Evolutionary conservation across 2,113 vertebrate genomes (phyloP).

Genomic region (Megalops atlanticus): DNA sequence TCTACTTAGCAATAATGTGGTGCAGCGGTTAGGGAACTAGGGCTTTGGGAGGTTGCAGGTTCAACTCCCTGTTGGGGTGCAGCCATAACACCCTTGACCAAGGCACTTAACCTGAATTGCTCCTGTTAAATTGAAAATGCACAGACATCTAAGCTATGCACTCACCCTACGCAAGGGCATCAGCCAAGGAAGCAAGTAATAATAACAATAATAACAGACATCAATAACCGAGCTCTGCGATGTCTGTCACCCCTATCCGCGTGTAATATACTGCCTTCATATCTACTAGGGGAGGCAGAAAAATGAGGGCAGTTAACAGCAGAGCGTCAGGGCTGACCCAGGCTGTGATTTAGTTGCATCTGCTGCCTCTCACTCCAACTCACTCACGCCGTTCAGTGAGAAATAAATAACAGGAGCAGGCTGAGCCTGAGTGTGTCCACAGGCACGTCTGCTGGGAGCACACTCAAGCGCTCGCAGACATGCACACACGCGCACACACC

Average conservation of each 20-base stretch:
- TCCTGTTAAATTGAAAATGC: too few relatives aligned
- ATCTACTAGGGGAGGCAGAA: background rate
- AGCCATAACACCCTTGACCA: too few relatives aligned
- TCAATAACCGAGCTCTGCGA: too few relatives aligned
- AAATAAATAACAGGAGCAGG: slow-evolving; percentile 10
- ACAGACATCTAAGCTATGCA: too few relatives aligned
- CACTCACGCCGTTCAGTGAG: slow-evolving; percentile 9
- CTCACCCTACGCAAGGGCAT: background rate
- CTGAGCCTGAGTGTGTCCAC: background rate
- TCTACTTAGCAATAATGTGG: too few relatives aligned
- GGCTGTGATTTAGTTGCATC: background rate
- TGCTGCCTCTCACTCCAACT: background rate
- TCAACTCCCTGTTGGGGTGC: too few relatives aligned
- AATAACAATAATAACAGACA: background rate
- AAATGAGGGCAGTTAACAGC: slow-evolving; percentile 13
- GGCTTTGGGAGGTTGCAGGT: too few relatives aligned
- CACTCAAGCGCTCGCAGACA: background rate
- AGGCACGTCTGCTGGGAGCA: background rate
- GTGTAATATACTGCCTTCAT: background rate
- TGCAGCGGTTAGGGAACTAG: too few relatives aligned
- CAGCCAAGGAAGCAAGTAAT: background rate
- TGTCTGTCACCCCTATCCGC: background rate
- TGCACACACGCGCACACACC: background rate
- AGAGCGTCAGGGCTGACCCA: slow-evolving; percentile 14
- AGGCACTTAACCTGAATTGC: too few relatives aligned